Base-by-base conservation (phyloP, 2,888 invertebrate genomes). In the Physocephala rufipes region DNA sequence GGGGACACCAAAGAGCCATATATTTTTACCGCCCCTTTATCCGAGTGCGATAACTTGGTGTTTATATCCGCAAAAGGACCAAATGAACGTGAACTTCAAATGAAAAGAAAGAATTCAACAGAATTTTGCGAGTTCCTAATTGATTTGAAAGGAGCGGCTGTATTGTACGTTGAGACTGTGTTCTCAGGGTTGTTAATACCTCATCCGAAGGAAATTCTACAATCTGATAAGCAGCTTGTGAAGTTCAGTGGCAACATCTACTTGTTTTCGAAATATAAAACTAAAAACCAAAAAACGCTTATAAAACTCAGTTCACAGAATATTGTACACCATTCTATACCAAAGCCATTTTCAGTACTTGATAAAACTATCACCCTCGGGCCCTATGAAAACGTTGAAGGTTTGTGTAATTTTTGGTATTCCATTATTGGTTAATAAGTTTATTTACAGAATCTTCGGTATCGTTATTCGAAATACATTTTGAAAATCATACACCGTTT, bases 401-500 rank as follows among this genome's bases (percentile, higher is more conserved):
- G 86, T 67, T 30, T 67, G 49, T 43, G 9, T 53, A 53, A 43
- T 9, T 30, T 49, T 51, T n/a, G 12, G 1, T 28, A 30, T 53
- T 21, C 26, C 43, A 15, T 26, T 7, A 5, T 59, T 63, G 4
- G 36, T 36, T 36, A 36, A 36, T 7, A 66, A 51, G 24, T 0
- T 58, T 62, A 24, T 28, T 45, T 61, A 55, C 71, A 86, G 88
- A 87, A 9, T 88, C 89, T 73, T 85, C 88, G 21, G 85, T 87
- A 75, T 91, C 92, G 76, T 90, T 92, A 76, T 84, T 98, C 78
- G 87, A 87, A 53, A 88, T 99, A 47, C 99, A 99, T 85, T 98
- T 93, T 84, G 99, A 98, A 86, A 99, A 98, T 86, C 97, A 97
- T 84, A 90, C 94, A 53, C 97, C 99, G 43, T 99, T 99, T 87